These are phyloP conservation scores for Forpus xanthops DNA, from an alignment of 2,797 vertebrate species.

Conservation along the genomic window DNA sequence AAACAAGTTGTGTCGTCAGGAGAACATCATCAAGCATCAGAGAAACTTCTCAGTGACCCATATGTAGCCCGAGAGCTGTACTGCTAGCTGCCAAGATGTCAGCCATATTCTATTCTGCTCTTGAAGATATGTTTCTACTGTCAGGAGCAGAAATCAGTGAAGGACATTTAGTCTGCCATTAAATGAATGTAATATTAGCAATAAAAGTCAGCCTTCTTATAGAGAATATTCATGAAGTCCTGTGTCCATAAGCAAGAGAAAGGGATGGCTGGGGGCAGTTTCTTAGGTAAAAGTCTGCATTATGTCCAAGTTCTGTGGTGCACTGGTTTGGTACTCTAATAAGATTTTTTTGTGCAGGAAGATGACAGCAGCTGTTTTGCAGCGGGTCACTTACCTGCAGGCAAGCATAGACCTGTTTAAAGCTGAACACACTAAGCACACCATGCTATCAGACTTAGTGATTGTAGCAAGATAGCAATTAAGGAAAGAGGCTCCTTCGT, in stretches of 20 bases:
- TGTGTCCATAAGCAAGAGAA: background rate
- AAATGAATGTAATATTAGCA: background rate
- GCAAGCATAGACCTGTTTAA: background rate
- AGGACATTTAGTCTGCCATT: background rate
- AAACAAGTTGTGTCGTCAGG: background rate
- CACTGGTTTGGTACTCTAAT: background rate
- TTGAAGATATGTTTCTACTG: background rate
- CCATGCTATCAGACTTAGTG: background rate
- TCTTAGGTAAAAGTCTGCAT: background rate
- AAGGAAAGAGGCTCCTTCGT: background rate
- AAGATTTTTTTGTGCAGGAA: background rate
- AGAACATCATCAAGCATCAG: background rate
- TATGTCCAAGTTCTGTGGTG: background rate
- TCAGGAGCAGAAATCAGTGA: background rate
- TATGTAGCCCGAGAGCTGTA: rapidly evolving
- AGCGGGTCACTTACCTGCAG: background rate
- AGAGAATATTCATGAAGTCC: background rate
- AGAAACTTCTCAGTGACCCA: background rate
- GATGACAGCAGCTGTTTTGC: background rate
- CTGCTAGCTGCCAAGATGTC: background rate
- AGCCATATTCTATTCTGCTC: background rate
- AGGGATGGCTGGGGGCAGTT: background rate
- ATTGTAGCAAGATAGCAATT: background rate
- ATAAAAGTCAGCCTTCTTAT: background rate
- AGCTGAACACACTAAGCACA: background rate